Percentiles rank a stretch among this genome's conserved stretches.
Evolutionary conservation across 1,140 invertebrate genomes (phyloP).

Genomic region (Halyomorpha halys): DNA sequence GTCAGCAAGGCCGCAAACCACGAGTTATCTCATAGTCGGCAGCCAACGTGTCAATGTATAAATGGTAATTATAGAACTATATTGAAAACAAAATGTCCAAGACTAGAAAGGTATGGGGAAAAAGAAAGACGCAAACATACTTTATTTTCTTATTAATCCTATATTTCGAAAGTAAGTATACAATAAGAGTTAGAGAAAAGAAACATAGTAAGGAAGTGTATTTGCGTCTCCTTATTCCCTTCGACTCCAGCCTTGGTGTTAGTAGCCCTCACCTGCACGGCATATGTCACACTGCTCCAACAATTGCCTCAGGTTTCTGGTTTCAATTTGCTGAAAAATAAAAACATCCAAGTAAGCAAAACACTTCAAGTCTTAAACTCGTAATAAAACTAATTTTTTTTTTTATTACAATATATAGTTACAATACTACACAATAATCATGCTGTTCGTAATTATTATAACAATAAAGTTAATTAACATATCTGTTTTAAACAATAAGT

Average conservation of each 20-base stretch:
- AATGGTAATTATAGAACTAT: too few species aligned
- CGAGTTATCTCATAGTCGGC: too few species aligned
- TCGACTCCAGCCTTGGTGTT: slow-evolving; percentile 4
- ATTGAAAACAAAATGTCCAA: not conserved
- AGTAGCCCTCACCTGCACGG: slow-evolving; percentile 32
- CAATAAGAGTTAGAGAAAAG: not conserved
- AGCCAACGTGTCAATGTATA: too few species aligned
- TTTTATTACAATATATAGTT: too few species aligned
- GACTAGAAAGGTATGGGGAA: not conserved
- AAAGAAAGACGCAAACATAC: slow-evolving; percentile 21
- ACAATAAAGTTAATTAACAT: too few species aligned
- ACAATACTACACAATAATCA: too few species aligned
- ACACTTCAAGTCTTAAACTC: too few species aligned
- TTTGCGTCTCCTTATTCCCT: slow-evolving; percentile 14
- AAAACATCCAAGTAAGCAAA: slow-evolving; percentile 20
- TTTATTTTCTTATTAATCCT: slow-evolving; percentile 6
- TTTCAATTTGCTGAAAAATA: slow-evolving; percentile 54
- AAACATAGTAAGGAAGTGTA: slow-evolving; percentile 4
- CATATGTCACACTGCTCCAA: slow-evolving; percentile 71
- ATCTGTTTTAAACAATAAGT: too few species aligned
- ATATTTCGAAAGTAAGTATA: not conserved
- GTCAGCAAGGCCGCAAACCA: too few species aligned
- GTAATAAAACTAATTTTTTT: too few species aligned
- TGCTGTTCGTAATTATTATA: too few species aligned
- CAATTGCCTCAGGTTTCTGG: slow-evolving; percentile 53